Conservation (phyloP, 2,113 vertebrate genomes). For the Sinosuthora webbiana region DNA sequence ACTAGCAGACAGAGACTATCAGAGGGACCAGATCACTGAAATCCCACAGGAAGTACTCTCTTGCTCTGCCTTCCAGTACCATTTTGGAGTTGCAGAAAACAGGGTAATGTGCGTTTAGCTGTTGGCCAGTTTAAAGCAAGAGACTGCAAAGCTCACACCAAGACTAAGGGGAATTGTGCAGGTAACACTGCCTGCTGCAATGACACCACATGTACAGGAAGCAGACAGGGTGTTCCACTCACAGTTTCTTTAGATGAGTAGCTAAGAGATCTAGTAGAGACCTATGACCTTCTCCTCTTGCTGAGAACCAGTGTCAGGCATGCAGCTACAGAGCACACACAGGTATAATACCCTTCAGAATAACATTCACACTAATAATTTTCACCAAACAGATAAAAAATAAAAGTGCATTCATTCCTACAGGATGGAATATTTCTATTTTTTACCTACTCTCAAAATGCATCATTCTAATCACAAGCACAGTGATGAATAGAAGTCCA, state of each 20-base stretch:
- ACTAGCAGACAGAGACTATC: background rate
- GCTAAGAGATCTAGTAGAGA: background rate
- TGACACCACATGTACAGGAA: background rate
- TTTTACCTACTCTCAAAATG: background rate
- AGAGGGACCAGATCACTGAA: background rate
- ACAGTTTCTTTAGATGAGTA: background rate
- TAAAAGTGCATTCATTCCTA: background rate
- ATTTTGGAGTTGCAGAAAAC: background rate
- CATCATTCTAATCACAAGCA: background rate
- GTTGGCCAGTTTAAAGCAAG: background rate
- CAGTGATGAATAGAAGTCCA: background rate
- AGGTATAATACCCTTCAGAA: background rate
- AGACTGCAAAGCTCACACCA: background rate
- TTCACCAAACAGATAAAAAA: background rate
- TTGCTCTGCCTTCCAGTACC: rapidly evolving
- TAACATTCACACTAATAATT: background rate
- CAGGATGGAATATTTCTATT: background rate
- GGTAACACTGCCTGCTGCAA: background rate
- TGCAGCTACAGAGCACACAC: background rate
- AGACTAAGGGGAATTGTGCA: background rate
- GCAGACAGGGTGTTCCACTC: background rate
- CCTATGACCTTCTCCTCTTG: background rate
- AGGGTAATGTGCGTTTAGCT: background rate
- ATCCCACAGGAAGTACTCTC: background rate
- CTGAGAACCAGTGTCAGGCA: background rate